Conservation (phyloP, 1,140 invertebrate genomes). For the Zaprionus davidi region DNA sequence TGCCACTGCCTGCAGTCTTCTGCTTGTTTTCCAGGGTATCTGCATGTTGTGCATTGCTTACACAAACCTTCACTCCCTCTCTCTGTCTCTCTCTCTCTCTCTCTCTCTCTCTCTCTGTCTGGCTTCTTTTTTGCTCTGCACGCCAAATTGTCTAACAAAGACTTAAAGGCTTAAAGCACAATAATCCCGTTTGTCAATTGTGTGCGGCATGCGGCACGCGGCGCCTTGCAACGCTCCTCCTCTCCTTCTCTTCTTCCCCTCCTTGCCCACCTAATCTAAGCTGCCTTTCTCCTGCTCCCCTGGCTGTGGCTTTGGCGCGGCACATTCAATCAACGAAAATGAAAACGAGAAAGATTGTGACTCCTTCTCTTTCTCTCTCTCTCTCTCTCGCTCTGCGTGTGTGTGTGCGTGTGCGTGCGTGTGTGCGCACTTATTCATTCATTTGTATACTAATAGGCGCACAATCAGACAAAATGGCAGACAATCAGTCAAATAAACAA, state of each 20-base stretch:
- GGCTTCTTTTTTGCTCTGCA: conserved; percentile 19
- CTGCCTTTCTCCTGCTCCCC: not conserved
- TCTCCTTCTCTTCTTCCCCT: not conserved
- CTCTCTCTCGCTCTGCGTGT: not conserved
- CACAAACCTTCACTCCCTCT: not conserved
- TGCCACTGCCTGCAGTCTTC: not conserved
- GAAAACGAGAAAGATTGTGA: conserved; percentile 65
- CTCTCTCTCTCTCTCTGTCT: not conserved
- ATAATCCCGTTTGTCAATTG: conserved; percentile 69
- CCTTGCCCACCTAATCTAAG: not conserved
- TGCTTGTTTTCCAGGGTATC: not conserved
- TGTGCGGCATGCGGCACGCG: conserved; percentile 1
- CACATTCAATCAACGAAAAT: conserved; percentile 79
- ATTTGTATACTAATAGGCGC: conserved; percentile 80
- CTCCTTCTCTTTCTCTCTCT: not conserved
- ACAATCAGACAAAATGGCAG: conserved; percentile 79
- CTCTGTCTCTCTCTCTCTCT: not conserved
- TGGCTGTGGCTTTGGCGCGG: conserved; percentile 22
- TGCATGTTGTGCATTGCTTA: not conserved
- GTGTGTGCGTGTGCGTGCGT: conserved; percentile 21
- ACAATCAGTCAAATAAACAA: conserved; percentile 77
- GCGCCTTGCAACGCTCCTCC: not conserved
- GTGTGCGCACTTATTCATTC: conserved; percentile 75
- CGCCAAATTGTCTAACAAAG: conserved; percentile 76
- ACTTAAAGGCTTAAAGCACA: conserved; percentile 80